Base-by-base conservation (phyloP, 2,113 vertebrate species). In the Eira barbara region DNA sequence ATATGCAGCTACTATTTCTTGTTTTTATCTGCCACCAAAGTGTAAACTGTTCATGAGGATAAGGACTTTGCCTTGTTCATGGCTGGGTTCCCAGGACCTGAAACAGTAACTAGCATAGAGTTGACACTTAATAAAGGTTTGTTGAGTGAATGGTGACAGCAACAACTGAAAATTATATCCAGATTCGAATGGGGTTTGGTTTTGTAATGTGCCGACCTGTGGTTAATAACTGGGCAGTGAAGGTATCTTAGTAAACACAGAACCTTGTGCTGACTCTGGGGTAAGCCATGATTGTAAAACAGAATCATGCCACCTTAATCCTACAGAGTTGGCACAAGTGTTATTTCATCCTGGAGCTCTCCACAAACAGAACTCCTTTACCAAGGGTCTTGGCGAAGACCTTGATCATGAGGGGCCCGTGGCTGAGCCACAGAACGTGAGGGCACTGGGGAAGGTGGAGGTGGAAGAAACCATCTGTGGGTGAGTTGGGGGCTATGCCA, bases 401-500 rank as follows among this genome's bases (percentile, higher is more conserved):
- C 15, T 78, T 47, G 74, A 78, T 47, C 42, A 31, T 5, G 74
- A 78, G 42, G 39, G 13, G 10, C 47, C 52, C 27, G 7, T 1
- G 8, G 8, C 42, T 8, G 52, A 91, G 31, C 42, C 25, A 2
- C 0, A 11, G 34, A 36, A 36, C 36, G 0, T 21, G 3, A 49
- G n/a, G 25, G 29, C 47, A 2, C 10, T 14, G 6, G 1, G n/a
- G 82, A 49, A 47, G 3, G 29, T 14, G 15, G 14, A 15, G 25
- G 4, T 2, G 27, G 34, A 84, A 45, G 63, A 31, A 47, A 14
- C 21, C 34, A 17, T 59, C n/a, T 21, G 6, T 4, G 31, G 17
- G 11, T 3, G 29, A 3, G 31, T 3, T 9, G 14, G 39, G 12
- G 36, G 14, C 6, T 15, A 34, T 0, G 14, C 18, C 13, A 3